Evolutionary conservation across 2,888 invertebrate species (phyloP), one percentile per base, ranked within the genome.

Genomic region (Heliconius hortense): DNA sequence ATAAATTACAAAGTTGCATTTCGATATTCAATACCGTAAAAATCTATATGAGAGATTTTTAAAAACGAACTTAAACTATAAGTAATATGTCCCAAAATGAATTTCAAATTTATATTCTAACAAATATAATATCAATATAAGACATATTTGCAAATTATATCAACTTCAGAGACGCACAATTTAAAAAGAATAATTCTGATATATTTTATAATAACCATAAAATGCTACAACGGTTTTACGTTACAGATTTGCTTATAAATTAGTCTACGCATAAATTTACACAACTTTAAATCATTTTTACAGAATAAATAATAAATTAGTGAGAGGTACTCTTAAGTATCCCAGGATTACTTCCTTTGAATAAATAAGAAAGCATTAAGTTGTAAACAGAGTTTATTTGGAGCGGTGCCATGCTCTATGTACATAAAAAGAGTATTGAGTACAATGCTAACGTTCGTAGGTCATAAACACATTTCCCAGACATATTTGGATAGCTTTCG

Each of bases 381-480:
- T 48, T 69, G 77, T 75, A 73, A 75, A 77, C 43, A 64, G 63
- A 43, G 26, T 64, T 75, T 73, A 66, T 73, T 77, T 75, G 75
- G 77, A 64, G 4, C 2, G 48, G 48, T 60, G 72, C 73, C 77
- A 77, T 70, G 73, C 53, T 66, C 60, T 75, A 8, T 5, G 64
- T 59, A 59, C 56, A 69, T 68, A 75, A 75, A 71, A 75, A 73
- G 66, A 70, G 72, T 72, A 74, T 74, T 71, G 71, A 64, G 68
- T 43, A 35, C 64, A 71, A 74, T 64, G 48, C 63, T 62, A 76
- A 72, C 68, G 53, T 71, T 63, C 72, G 59, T 28, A 68, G 48
- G 39, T 74, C 63, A 67, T 71, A 60, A 64, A 70, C 73, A 60
- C 67, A 60, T 68, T 73, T 60, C 56, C 70, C 60, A 70, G 70